Conservation (phyloP, 1,140 invertebrate genomes). For the Globodera rostochiensis region DNA sequence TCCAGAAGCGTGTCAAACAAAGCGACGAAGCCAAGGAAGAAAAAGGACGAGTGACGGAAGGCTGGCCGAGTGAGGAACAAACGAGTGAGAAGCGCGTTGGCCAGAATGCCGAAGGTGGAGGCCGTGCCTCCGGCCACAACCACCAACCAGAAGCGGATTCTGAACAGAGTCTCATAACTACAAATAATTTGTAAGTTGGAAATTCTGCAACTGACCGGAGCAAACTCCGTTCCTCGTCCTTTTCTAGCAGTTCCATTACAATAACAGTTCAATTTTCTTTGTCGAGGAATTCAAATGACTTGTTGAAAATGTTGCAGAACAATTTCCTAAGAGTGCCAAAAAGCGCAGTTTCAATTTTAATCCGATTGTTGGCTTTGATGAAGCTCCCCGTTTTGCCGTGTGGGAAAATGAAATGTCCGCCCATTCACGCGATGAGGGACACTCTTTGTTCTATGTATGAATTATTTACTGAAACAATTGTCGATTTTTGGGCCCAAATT, state of each 20-base stretch:
- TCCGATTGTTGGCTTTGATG: too few species aligned
- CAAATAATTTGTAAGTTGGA: too few species aligned
- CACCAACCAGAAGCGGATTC: conserved; percentile 37
- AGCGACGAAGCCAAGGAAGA: conserved; percentile 53
- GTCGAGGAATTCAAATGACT: too few species aligned
- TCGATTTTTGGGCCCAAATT: not conserved
- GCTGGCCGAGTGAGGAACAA: conserved; percentile 41
- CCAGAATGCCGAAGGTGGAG: conserved; percentile 44
- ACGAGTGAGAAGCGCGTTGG: conserved; percentile 45
- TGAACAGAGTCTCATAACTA: not conserved
- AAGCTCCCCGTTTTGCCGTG: not conserved
- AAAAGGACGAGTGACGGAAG: conserved; percentile 54
- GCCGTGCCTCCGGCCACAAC: conserved; percentile 37
- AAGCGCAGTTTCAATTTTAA: too few species aligned
- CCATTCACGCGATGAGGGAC: too few species aligned
- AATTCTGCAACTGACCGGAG: not conserved
- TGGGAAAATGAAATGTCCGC: not conserved
- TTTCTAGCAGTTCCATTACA: not conserved
- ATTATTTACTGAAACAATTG: not conserved
- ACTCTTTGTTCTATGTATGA: not conserved
- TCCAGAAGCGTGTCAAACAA: conserved; percentile 52
- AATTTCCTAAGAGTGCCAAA: too few species aligned
- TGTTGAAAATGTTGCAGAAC: too few species aligned
- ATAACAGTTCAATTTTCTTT: too few species aligned
- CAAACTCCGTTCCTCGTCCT: not conserved